phyloP scores from a whole-genome alignment of 1,140 invertebrate species.

The Leptinotarsa undecemlineata region DNA sequence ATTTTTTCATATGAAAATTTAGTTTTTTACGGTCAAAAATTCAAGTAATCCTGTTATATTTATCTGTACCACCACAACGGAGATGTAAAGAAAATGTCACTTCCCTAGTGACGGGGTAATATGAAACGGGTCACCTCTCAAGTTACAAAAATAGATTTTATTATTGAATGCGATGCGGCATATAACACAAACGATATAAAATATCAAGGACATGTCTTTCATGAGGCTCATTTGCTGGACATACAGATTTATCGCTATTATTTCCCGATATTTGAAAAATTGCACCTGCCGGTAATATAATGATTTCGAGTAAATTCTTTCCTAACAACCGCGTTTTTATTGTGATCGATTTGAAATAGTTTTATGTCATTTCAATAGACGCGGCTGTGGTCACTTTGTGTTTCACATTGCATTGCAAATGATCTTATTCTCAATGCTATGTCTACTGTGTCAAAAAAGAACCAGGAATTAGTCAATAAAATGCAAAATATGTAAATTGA shows the following conservation, averaged over 20 bases:
- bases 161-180: conserved; percentile 7
- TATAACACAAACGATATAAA: conserved; percentile 10
- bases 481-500: too few species aligned
- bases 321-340: neutral
- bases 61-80: neutral
- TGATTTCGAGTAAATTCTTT: neutral
- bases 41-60: neutral
- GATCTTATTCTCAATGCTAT: too few species aligned
- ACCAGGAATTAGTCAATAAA: too few species aligned
- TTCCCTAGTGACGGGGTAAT: neutral
- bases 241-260: neutral
- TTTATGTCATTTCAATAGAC: neutral
- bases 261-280: neutral
- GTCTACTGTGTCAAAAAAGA: too few species aligned
- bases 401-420: too few species aligned
- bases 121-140: neutral
- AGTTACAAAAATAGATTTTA: conserved; percentile 16
- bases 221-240: conserved; percentile 1
- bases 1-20: too few species aligned
- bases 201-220: neutral
- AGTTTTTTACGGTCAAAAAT: neutral
- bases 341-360: neutral
- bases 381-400: too few species aligned
- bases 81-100: neutral
- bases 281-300: neutral